Evolutionary conservation across 2,888 invertebrate species (phyloP), one percentile per base, ranked within the genome.

Genomic region (Tenthredo scrophulariae): DNA sequence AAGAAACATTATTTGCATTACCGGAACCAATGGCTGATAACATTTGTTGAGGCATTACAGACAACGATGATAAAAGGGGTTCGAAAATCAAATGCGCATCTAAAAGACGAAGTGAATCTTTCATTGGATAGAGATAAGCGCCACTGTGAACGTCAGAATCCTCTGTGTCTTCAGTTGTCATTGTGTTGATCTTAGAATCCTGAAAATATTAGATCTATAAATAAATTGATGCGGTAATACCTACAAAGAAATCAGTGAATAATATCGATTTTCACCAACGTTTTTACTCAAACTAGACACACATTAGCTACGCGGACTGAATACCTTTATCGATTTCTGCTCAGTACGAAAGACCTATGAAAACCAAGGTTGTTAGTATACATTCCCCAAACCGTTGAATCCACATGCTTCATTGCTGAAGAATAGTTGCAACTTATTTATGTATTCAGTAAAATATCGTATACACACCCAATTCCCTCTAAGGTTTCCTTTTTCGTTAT

Each of bases 61-160:
- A 98, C 50, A 99, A 94, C 86, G 97, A 97, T 0, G 97, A 96
- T 22, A 99, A 94, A 89, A 99, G 95, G 0, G 99, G 98, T 93
- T 98, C 98, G 94, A 98, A 98, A 90, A 98, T 98, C 79, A 98
- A 95, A 94, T 98, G 98, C 3, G 99, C 98, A 94, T 99, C 98
- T 86, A 98, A 95, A 85, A 99, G 94, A 93, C 97, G 95, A 26
- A 97, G 95, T 0, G 97, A 97, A 90, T 97, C 97, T 91, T 97
- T 97, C 94, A 97, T 96, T 62, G 97, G 96, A 93, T 96, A 96
- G 86, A 96, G 94, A 89, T 95, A 96, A 91, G 96, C 96, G 3
- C 96, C 96, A n/a, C 93, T 93, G 29, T 93, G 93, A 10, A 91
- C 89, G 85, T 93, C 92, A 0, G 93, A 93, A 86, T 93, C 92